These are phyloP conservation scores for Rhagoletis zephyria DNA, from an alignment of 1,140 invertebrate species.

Conservation along the genomic window DNA sequence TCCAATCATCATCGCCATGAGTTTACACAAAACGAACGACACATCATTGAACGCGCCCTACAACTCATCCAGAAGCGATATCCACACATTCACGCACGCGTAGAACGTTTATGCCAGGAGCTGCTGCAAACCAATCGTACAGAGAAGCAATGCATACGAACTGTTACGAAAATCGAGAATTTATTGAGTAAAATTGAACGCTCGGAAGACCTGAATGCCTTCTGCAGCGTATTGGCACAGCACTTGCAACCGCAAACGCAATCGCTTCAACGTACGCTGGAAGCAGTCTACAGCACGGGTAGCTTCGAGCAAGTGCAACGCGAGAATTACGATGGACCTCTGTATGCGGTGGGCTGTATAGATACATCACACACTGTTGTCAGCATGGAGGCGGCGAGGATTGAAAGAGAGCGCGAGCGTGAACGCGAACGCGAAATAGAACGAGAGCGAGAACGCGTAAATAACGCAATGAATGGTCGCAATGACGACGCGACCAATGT, in stretches of 20 bases:
- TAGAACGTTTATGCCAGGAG: conserved; percentile 55
- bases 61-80: conserved; percentile 58
- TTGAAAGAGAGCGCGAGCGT: conserved; percentile 22
- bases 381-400: conserved; percentile 33
- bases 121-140: conserved; percentile 53
- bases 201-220: conserved; percentile 57
- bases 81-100: conserved; percentile 57
- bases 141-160: conserved; percentile 57
- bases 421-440: conserved; percentile 16
- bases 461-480: not conserved
- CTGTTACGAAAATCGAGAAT: conserved; percentile 57
- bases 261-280: conserved; percentile 56
- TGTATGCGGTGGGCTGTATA: conserved; percentile 29
- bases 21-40: conserved; percentile 58
- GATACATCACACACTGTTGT: conserved; percentile 54
- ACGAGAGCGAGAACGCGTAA: not conserved
- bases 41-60: conserved; percentile 58
- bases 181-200: conserved; percentile 56
- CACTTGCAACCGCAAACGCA: conserved; percentile 59
- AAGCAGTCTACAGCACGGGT: conserved; percentile 31
- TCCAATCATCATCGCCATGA: conserved; percentile 53
- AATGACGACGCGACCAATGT: not conserved
- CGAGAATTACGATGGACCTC: conserved; percentile 20
- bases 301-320: conserved; percentile 6
- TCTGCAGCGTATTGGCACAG: conserved; percentile 59